Evolutionary conservation across 1,140 invertebrate genomes (phyloP).

Genomic region (Temnothorax nylanderi): DNA sequence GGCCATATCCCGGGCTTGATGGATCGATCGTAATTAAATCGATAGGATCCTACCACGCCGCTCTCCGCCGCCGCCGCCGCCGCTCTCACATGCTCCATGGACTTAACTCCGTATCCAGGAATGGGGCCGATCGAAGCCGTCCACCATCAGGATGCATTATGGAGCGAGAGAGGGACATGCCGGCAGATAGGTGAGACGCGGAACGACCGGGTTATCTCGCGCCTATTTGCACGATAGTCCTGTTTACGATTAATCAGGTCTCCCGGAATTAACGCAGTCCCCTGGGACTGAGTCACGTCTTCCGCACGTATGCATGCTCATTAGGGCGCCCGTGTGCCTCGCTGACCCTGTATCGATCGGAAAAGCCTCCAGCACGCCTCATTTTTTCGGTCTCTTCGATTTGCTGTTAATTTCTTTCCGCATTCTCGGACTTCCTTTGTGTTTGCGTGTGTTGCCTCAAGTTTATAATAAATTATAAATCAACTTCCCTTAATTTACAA

Average conservation of each 20-base stretch:
- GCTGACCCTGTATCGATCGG: neutral
- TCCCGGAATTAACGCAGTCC: conserved; percentile 81
- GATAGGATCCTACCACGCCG: conserved; percentile 71
- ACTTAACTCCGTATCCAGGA: conserved; percentile 78
- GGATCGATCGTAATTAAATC: conserved; percentile 81
- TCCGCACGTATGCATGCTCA: conserved; percentile 67
- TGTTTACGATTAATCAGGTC: conserved; percentile 84
- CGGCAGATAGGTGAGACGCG: conserved; percentile 74
- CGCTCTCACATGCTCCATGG: conserved; percentile 56
- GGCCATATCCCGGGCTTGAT: conserved; percentile 55
- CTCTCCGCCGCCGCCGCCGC: neutral
- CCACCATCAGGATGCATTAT: conserved; percentile 80
- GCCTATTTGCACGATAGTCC: conserved; percentile 84
- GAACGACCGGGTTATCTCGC: conserved; percentile 80
- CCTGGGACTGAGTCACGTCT: conserved; percentile 68
- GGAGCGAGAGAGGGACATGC: conserved; percentile 74
- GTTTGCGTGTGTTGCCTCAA: neutral
- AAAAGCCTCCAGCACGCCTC: neutral
- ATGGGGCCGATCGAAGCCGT: conserved; percentile 80
- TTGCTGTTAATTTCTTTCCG: neutral
- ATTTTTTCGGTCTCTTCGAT: conserved; percentile 16
- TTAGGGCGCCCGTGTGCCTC: conserved; percentile 29
- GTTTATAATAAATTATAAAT: neutral
- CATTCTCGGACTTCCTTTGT: neutral
- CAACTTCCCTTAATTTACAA: neutral